A percentile compares a stretch with the other conserved stretches of the same genome.
These are phyloP conservation scores for Onychomys leucogaster DNA, from an alignment of 2,797 vertebrate genomes.

Conservation along the genomic window DNA sequence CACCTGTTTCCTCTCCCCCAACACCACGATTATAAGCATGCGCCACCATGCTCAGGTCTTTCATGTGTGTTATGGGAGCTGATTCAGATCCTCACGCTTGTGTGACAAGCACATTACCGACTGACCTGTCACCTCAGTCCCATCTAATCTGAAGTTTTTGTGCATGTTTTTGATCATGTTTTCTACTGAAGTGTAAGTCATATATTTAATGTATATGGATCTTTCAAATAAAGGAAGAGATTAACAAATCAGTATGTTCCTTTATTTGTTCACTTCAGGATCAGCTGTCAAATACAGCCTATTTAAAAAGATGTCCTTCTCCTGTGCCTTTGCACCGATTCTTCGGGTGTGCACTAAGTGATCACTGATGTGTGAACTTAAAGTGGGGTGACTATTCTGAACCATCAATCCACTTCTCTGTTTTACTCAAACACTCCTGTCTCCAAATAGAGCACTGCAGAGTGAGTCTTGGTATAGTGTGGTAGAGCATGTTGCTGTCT, in stretches of 20 bases:
- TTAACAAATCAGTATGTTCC: neutral
- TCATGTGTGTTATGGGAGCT: neutral
- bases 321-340: neutral
- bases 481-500: no score
- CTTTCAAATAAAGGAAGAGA: neutral
- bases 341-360: neutral
- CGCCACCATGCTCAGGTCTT: no score
- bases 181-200: neutral
- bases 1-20: no score
- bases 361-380: neutral
- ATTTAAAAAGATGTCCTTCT: neutral
- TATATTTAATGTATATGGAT: neutral
- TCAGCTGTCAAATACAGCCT: neutral
- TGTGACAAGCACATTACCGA: neutral
- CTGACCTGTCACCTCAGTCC: neutral
- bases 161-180: neutral
- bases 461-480: neutral
- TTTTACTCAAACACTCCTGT: neutral
- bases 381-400: neutral
- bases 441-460: neutral
- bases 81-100: neutral
- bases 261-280: neutral
- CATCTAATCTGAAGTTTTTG: neutral
- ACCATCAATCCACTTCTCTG: neutral
- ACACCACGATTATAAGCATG: neutral